Conservation (phyloP, 1,140 invertebrate genomes). For the Venturia canescens region DNA sequence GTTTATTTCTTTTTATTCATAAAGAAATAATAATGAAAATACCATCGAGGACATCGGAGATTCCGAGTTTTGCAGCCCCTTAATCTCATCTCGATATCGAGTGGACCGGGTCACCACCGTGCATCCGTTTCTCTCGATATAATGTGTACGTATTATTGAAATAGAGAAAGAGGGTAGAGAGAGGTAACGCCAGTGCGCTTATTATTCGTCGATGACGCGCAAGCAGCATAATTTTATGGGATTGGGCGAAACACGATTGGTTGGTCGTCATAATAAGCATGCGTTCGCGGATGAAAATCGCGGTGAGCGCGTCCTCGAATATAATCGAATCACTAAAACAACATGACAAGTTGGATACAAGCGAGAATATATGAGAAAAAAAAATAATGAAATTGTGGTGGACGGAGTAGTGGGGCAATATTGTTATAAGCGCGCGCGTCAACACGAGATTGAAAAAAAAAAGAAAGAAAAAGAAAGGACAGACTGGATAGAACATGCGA, state of each 20-base stretch:
- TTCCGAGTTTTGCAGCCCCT: neutral
- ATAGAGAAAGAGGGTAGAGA: neutral
- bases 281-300: neutral
- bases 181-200: constrained; percentile 17
- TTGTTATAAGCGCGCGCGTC: constrained; percentile 39
- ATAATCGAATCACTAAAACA: neutral
- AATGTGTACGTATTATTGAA: constrained; percentile 42
- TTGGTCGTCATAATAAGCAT: neutral
- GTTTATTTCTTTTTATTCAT: neutral
- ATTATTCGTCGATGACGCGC: neutral
- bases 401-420: neutral
- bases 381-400: constrained; percentile 21
- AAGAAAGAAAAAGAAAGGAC: neutral
- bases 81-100: neutral
- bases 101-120: constrained; percentile 41
- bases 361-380: constrained; percentile 19
- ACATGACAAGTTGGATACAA: constrained; percentile 33
- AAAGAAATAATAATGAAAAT: neutral
- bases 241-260: neutral
- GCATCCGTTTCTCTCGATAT: constrained; percentile 48
- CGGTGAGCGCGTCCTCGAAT: neutral
- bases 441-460: constrained; percentile 16
- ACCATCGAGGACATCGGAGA: neutral
- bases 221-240: neutral
- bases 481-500: neutral